Base-by-base conservation (phyloP, 2,113 vertebrate genomes). In the Leucopsar rothschildi region DNA sequence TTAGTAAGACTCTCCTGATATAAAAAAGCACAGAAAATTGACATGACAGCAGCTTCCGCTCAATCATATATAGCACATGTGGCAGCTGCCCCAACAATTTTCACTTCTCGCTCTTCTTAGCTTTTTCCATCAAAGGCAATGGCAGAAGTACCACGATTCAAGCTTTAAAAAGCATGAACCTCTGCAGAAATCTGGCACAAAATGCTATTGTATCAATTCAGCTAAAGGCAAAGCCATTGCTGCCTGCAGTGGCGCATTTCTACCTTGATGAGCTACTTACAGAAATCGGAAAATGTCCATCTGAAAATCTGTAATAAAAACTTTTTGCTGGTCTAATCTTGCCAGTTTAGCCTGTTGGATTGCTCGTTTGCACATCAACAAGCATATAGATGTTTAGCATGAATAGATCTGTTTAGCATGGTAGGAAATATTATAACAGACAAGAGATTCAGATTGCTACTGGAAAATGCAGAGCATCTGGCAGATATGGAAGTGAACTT, bases 101-200 rank as follows among this genome's bases (percentile, higher is more conserved):
- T 53, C 47, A 91, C 69, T 91, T 91, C 61, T 95, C 0, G 0
- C 42, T 96, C 72, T 77, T 65, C 69, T 92, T 91, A 93, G 61
- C 33, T 93, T 92, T 96, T 95, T 50, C 71, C 50, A 90, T 71
- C 72, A 91, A 68, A 77, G 69, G 28, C 52, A 88, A 61, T 42
- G 63, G 75, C 52, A 94, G 60, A 84, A 90, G 45, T 88, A 73
- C 57, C 5, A 4, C 13, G 29, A 89, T 17, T 92, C 75, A 87
- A 52, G 61, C 42, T 80, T 96, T 84, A 55, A 63, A 90, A 94
- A 77, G 24, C 69, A 45, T 52, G 59, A 95, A 84, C 59, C 86
- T 96, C 92, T 93, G 76, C 89, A 95, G 72, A 59, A 95, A 95
- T 92, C 55, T 96, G 79, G 86, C 59, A 90, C 59, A 94, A 90